phyloP scores from a whole-genome alignment of 92 coral and sea anemone species.

The Metridium senile region DNA sequence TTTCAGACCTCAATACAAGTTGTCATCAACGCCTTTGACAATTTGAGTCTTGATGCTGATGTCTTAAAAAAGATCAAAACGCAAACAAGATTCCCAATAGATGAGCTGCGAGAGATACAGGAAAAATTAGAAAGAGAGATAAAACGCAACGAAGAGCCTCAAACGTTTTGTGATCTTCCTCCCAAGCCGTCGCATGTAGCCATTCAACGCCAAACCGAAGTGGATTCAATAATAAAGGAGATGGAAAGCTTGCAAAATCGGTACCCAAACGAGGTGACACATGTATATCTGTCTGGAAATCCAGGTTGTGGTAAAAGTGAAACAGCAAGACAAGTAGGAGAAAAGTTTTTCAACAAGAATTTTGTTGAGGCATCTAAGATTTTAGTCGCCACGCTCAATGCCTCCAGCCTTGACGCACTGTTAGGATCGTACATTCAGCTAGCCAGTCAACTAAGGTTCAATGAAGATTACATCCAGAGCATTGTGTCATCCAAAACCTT shows the following conservation, averaged over 20 bases:
- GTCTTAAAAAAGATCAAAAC: no score
- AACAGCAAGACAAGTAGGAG: conserved; percentile 43
- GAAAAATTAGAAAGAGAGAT: no score
- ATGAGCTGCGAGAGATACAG: no score
- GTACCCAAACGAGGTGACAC: conserved; percentile 8
- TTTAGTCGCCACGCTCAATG: conserved; percentile 33
- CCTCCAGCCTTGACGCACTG: conserved; percentile 20
- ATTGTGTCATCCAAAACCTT: background rate
- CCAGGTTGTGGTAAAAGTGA: conserved; percentile 52
- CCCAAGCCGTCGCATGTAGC: no score
- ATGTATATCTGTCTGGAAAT: conserved; percentile 36
- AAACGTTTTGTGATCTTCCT: no score
- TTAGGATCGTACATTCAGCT: conserved; percentile 15
- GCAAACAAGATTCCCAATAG: no score
- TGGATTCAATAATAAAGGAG: background rate
- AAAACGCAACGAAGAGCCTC: no score
- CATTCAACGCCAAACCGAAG: background rate
- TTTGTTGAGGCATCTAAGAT: background rate
- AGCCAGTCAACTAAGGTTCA: background rate
- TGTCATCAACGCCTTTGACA: no score
- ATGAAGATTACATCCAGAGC: background rate
- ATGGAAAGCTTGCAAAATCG: background rate
- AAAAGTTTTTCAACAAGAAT: background rate
- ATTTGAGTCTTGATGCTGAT: no score
- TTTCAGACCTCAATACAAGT: no score